Percentiles rank a stretch among this genome's conserved stretches.
These are phyloP conservation scores for Gari tellinella DNA, from an alignment of 2,888 invertebrate species.

Conservation along the genomic window DNA sequence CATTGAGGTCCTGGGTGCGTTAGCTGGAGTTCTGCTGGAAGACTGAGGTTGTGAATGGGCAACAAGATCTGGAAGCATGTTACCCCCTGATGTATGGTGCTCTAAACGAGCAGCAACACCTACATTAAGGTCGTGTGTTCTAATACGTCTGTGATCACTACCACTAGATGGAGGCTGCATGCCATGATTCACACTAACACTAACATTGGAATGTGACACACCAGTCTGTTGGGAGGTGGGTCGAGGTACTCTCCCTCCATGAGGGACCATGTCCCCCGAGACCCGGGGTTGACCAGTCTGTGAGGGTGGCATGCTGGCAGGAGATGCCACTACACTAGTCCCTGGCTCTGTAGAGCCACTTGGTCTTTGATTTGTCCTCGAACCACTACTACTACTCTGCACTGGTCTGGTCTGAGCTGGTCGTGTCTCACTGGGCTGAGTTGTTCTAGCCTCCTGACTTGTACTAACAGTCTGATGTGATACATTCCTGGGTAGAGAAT, in stretches of 20 bases:
- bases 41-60: slow-evolving; percentile 73
- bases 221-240: slow-evolving; percentile 22
- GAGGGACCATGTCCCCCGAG: slow-evolving; percentile 1
- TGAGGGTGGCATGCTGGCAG: slow-evolving; percentile 1
- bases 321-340: slow-evolving; percentile 29
- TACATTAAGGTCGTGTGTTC: slow-evolving; percentile 65
- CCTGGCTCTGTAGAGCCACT: slow-evolving; percentile 23
- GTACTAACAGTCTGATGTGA: no score
- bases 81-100: slow-evolving; percentile 37
- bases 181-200: slow-evolving; percentile 41
- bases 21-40: slow-evolving; percentile 6
- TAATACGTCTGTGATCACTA: slow-evolving; percentile 53
- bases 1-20: slow-evolving; percentile 35
- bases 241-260: slow-evolving; percentile 9
- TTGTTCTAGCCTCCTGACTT: no score
- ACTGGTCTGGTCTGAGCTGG: no score
- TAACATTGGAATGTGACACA: slow-evolving; percentile 54
- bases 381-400: slow-evolving; percentile 2
- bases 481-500: slow-evolving; percentile 51
- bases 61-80: slow-evolving; percentile 78
- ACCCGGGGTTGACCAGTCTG: neutral
- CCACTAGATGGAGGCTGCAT: neutral
- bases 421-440: no score
- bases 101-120: slow-evolving; percentile 60
- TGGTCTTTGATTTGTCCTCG: slow-evolving; percentile 18